phyloP scores from a whole-genome alignment of 2,888 invertebrate species.

The Lithophane semibrunnea region DNA sequence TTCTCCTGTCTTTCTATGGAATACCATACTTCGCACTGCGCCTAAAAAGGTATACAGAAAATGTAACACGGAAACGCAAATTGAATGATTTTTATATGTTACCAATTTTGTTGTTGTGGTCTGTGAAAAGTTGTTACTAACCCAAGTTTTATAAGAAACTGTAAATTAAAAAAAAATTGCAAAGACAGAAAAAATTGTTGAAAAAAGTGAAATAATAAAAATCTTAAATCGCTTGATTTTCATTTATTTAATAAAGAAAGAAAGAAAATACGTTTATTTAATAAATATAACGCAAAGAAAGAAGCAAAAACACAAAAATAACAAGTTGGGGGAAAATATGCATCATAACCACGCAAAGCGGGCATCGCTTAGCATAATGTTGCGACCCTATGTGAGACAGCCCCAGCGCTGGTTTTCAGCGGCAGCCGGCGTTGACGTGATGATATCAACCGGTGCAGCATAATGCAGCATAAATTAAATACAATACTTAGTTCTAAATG shows the following conservation, averaged over 20 bases:
- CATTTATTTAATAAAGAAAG: slow-evolving; percentile 20
- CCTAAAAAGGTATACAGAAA: neutral
- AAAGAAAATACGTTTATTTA: too few species aligned
- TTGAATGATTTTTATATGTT: neutral
- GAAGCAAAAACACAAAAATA: too few species aligned
- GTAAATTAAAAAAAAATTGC: slow-evolving; percentile 45
- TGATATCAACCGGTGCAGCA: too few species aligned
- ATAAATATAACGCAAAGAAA: too few species aligned
- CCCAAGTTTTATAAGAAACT: slow-evolving; percentile 32
- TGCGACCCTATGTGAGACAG: too few species aligned
- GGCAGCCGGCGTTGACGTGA: too few species aligned
- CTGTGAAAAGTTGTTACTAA: slow-evolving; percentile 30
- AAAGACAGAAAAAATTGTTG: slow-evolving; percentile 34
- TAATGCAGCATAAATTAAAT: too few species aligned
- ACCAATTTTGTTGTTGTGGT: slow-evolving; percentile 61
- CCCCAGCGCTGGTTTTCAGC: too few species aligned
- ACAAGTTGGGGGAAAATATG: too few species aligned
- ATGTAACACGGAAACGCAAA: neutral
- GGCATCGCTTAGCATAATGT: too few species aligned
- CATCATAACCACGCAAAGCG: too few species aligned
- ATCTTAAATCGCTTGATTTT: slow-evolving; percentile 12
- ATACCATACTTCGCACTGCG: neutral
- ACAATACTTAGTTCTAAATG: too few species aligned
- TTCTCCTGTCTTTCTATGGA: neutral
- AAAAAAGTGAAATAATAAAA: slow-evolving; percentile 36